These are phyloP conservation scores for Drosophila persimilis DNA, from an alignment of 1,140 invertebrate species.

Conservation along the genomic window DNA sequence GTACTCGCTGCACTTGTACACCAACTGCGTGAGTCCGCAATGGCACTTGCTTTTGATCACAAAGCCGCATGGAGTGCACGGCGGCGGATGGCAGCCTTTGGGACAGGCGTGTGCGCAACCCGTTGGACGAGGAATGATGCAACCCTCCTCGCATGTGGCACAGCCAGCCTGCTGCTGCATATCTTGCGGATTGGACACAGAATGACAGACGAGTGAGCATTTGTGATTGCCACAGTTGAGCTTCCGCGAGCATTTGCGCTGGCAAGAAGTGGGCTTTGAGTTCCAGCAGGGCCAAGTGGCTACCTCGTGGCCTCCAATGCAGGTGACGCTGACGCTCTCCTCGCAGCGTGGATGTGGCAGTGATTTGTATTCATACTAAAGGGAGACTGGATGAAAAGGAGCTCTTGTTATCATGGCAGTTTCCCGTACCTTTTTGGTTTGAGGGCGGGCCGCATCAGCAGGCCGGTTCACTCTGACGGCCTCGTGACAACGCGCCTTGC, in stretches of 20 bases:
- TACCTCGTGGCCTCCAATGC: constrained; percentile 93
- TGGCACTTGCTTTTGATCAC: constrained; percentile 90
- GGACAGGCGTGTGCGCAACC: constrained; percentile 92
- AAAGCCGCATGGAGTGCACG: constrained; percentile 88
- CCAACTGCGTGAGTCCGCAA: constrained; percentile 89
- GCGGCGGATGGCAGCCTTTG: constrained; percentile 89
- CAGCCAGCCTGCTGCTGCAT: constrained; percentile 84
- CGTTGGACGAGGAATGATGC: constrained; percentile 87
- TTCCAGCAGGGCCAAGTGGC: constrained; percentile 89
- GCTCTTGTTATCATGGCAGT: not conserved
- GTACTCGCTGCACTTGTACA: constrained; percentile 89
- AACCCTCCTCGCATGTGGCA: constrained; percentile 88
- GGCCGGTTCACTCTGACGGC: constrained; percentile 86
- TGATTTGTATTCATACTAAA: constrained; percentile 86
- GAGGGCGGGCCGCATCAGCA: constrained; percentile 15
- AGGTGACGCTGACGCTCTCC: constrained; percentile 88
- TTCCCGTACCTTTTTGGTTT: constrained; percentile 40
- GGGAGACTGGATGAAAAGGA: not conserved
- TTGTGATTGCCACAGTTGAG: constrained; percentile 90
- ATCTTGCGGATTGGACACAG: constrained; percentile 83
- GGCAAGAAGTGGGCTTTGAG: constrained; percentile 89
- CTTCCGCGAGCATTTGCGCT: constrained; percentile 83
- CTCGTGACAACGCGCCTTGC: constrained; percentile 91
- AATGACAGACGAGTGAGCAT: constrained; percentile 90
- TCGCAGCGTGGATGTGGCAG: constrained; percentile 89